phyloP scores from a whole-genome alignment of 2,113 vertebrate species.

The Anhinga anhinga region DNA sequence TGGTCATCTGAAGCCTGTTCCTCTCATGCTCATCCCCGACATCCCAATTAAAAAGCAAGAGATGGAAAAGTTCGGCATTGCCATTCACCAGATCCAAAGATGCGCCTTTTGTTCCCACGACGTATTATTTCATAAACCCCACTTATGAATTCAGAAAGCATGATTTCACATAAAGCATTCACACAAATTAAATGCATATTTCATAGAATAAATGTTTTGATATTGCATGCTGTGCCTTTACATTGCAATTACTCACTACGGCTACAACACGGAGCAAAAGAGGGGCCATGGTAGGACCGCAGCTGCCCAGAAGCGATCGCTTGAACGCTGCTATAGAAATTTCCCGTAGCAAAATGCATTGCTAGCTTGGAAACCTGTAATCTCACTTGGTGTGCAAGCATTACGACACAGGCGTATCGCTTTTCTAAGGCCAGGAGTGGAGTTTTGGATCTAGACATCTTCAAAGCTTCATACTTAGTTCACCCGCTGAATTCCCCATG shows the following conservation, averaged over 20 bases:
- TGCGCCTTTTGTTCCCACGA: not conserved
- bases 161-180: not conserved
- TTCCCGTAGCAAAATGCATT: accelerated
- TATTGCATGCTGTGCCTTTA: not conserved
- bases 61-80: not conserved
- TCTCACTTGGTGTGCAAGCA: no score
- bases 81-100: accelerated
- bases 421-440: not conserved
- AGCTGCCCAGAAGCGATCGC: not conserved
- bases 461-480: not conserved
- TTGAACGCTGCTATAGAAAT: accelerated
- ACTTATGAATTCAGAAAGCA: not conserved
- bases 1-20: not conserved
- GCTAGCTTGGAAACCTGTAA: not conserved
- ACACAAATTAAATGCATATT: not conserved
- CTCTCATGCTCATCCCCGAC: not conserved
- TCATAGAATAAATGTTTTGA: not conserved
- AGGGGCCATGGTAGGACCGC: not conserved
- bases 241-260: not conserved
- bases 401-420: accelerated
- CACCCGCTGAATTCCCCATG: not conserved
- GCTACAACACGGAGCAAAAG: not conserved
- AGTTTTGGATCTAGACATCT: not conserved
- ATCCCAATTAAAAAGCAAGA: not conserved
- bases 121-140: not conserved